A percentile compares a stretch with the other conserved stretches of the same genome.
Evolutionary conservation across 2,113 vertebrate species (phyloP).

Genomic region (Rousettus leschenaultii): DNA sequence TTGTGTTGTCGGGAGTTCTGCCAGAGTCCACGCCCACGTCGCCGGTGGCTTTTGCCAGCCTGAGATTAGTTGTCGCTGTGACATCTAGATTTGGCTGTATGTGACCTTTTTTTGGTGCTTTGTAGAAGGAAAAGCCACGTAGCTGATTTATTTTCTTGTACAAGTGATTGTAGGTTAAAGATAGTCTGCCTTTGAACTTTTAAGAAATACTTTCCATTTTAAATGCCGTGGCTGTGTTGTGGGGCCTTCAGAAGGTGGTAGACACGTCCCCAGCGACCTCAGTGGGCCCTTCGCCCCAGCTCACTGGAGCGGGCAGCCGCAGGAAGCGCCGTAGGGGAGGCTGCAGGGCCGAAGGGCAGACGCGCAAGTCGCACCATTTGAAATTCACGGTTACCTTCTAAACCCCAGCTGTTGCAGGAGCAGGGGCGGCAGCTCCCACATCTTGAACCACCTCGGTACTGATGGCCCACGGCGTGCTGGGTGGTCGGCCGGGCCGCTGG

Average conservation of each 20-base stretch:
- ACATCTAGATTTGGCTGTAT: no score
- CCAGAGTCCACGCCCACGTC: rapidly evolving
- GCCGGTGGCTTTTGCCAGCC: rapidly evolving
- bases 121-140: not conserved
- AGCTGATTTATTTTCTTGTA: not conserved
- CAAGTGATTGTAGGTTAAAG: not conserved
- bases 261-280: no score
- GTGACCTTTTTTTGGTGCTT: not conserved
- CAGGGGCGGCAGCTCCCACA: no score
- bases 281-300: not conserved
- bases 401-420: not conserved
- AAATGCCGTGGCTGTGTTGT: rapidly evolving
- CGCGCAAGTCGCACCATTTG: rapidly evolving
- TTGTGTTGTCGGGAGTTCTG: rapidly evolving
- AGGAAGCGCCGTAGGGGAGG: rapidly evolving
- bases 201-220: not conserved
- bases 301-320: not conserved
- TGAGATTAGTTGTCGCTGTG: rapidly evolving
- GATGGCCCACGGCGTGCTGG: rapidly evolving
- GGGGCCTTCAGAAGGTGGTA: not conserved
- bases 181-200: not conserved
- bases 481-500: not conserved
- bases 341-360: not conserved
- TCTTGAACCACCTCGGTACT: not conserved
- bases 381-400: not conserved